Conservation (phyloP, 2,888 invertebrate species). For the Drosophila rellima region DNA sequence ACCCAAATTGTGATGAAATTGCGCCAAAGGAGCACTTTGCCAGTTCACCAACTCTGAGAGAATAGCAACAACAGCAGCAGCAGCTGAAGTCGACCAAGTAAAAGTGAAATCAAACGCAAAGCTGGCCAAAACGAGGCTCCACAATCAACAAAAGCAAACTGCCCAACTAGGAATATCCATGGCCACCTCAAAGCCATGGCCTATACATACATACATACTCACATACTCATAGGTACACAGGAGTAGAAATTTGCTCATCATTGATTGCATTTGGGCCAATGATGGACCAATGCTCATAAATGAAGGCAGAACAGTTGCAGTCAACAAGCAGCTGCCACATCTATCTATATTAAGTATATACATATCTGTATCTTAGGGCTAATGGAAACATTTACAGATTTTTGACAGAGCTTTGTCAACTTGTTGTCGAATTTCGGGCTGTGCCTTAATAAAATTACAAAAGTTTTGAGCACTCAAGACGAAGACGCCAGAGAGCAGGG, state of each 20-base stretch:
- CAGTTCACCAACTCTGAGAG: conserved; percentile 54
- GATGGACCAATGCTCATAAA: conserved; percentile 48
- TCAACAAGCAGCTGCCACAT: conserved; percentile 11
- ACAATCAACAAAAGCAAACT: conserved; percentile 56
- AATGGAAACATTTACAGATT: conserved; percentile 71
- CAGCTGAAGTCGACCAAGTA: conserved; percentile 41
- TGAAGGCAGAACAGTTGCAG: background rate
- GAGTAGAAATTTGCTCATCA: conserved; percentile 18
- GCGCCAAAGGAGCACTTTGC: conserved; percentile 80
- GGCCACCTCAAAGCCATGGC: conserved; percentile 1
- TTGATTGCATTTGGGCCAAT: conserved; percentile 57
- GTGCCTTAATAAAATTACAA: conserved; percentile 71
- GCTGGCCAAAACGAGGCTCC: conserved; percentile 37
- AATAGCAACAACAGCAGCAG: conserved; percentile 15
- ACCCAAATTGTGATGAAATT: conserved; percentile 82
- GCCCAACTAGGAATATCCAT: conserved; percentile 38
- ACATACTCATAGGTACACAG: background rate
- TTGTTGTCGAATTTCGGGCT: conserved; percentile 49
- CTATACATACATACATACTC: background rate
- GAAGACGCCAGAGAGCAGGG: conserved; percentile 22
- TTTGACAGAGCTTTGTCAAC: conserved; percentile 62
- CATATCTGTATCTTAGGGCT: conserved; percentile 23
- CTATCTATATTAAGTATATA: conserved; percentile 1
- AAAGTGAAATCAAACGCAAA: conserved; percentile 63
- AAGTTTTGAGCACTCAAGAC: conserved; percentile 55